A percentile compares a stretch with the other conserved stretches of the same genome.
phyloP scores from a whole-genome alignment of 2,888 invertebrate species.

The Drosophila atroscutellata region DNA sequence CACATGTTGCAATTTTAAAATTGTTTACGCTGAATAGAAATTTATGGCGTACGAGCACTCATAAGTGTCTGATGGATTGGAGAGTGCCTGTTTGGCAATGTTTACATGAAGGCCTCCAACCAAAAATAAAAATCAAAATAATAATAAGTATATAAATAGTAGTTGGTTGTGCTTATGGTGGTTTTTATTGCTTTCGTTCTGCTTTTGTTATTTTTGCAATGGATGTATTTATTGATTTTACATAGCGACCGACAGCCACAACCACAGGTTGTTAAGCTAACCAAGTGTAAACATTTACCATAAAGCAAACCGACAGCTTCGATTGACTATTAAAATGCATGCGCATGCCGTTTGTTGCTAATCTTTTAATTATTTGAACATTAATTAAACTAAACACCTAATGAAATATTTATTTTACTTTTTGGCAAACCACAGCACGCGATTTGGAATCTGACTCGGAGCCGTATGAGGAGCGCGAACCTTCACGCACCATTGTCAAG shows the following conservation, averaged over 20 bases:
- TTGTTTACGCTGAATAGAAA: slow-evolving; percentile 69
- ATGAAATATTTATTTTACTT: slow-evolving; percentile 21
- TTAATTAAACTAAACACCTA: slow-evolving; percentile 20
- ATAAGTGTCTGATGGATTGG: slow-evolving; percentile 73
- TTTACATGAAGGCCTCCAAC: slow-evolving; percentile 51
- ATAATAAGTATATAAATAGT: slow-evolving; percentile 20
- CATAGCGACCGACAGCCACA: slow-evolving; percentile 31
- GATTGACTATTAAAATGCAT: slow-evolving; percentile 42
- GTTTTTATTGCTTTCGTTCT: slow-evolving; percentile 34
- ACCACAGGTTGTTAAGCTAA: slow-evolving; percentile 57
- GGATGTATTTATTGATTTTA: slow-evolving; percentile 68
- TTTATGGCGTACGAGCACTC: slow-evolving; percentile 70
- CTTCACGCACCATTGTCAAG: slow-evolving; percentile 94
- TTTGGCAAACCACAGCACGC: slow-evolving; percentile 83
- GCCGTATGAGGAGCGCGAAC: slow-evolving; percentile 92
- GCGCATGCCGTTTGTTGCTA: slow-evolving; percentile 53
- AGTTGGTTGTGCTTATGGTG: slow-evolving; percentile 41
- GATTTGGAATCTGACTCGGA: slow-evolving; percentile 89
- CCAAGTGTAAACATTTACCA: slow-evolving; percentile 59
- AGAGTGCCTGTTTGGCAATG: slow-evolving; percentile 46
- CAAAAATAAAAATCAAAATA: slow-evolving; percentile 17
- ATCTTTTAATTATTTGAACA: slow-evolving; percentile 41
- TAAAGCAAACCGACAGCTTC: slow-evolving; percentile 7
- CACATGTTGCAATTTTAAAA: slow-evolving; percentile 78
- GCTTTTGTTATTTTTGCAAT: slow-evolving; percentile 46